Base-by-base conservation (phyloP, 2,888 invertebrate species). In the Polymixis lichenea region DNA sequence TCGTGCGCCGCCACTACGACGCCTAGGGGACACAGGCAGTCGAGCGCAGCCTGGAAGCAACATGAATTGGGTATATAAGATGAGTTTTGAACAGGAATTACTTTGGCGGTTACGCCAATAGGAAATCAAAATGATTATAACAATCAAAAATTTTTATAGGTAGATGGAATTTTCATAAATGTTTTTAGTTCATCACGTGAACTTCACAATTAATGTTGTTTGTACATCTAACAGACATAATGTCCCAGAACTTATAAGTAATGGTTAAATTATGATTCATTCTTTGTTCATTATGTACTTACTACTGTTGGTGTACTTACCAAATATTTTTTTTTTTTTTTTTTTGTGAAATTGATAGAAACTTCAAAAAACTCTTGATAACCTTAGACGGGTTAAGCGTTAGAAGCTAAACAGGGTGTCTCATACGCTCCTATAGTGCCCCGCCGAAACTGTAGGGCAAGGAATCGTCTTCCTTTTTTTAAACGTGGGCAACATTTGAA, bases 1-100 rank as follows among this genome's bases (percentile, higher is more conserved):
- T 98, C 98, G 86, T 95, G 96, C n/a, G 97, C 97, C 83, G 94
- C 92, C 66, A 96, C 94, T 0, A 32, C 55, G 69, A 97, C 96
- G 9, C 97, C 97, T 74, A 97, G 96, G 0, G 97, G 97, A 75
- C 97, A 98, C 32, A 98, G 94, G 88, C 95, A 96, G 90, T 97
- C 97, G 8, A 98, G 95, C 8, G 97, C 95, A 6, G 92, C 94
- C 92, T 97, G 89, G 0, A 7, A 19, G 0, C 0, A 0, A 13
- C 32, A 32, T 6, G 11, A 32, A 32, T 46, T 19, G 38, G 38
- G 6, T 38, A 38, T 5, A 38, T 32, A 32, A 32, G 32, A 32
- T 38, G 3, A 38, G 5, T 38, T 38, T 38, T 38, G 6, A 38
- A 6, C 38, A 38, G 38, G 38, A 38, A 38, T 38, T 38, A 38